These are phyloP conservation scores for Melozone crissalis DNA, from an alignment of 2,113 vertebrate genomes.

Conservation along the genomic window DNA sequence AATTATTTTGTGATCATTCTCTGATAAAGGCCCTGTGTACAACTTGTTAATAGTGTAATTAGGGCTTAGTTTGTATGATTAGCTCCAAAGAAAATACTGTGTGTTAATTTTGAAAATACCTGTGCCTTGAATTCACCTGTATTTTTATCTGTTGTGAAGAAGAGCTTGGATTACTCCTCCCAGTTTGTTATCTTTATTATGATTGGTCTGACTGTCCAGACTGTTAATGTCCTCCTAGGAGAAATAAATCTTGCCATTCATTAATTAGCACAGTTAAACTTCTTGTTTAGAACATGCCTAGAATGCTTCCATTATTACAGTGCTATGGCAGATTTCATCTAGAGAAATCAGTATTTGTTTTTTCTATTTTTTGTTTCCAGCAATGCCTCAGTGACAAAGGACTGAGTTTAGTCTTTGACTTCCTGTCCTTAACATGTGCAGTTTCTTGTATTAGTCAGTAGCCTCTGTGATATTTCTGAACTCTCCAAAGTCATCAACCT, in stretches of 20 bases:
- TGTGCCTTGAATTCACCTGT: constrained; percentile 50
- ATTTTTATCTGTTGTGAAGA: background rate
- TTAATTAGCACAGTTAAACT: background rate
- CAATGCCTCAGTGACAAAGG: background rate
- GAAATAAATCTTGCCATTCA: background rate
- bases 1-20: constrained; percentile 39
- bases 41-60: constrained; percentile 27
- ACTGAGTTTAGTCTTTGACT: constrained; percentile 8
- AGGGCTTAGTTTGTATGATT: constrained; percentile 49
- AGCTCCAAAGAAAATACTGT: constrained; percentile 69
- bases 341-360: background rate
- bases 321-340: background rate
- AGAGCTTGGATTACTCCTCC: background rate
- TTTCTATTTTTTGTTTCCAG: background rate
- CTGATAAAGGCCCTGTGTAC: background rate
- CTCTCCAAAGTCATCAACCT: background rate
- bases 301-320: background rate
- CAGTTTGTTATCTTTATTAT: background rate
- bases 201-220: background rate
- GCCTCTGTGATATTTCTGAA: background rate
- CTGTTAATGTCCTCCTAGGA: background rate
- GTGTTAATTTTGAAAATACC: constrained; percentile 38
- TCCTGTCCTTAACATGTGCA: background rate
- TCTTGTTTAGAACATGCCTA: background rate
- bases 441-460: background rate